phyloP scores from a whole-genome alignment of 2,888 invertebrate species.

The Apomyelois bistriatella region DNA sequence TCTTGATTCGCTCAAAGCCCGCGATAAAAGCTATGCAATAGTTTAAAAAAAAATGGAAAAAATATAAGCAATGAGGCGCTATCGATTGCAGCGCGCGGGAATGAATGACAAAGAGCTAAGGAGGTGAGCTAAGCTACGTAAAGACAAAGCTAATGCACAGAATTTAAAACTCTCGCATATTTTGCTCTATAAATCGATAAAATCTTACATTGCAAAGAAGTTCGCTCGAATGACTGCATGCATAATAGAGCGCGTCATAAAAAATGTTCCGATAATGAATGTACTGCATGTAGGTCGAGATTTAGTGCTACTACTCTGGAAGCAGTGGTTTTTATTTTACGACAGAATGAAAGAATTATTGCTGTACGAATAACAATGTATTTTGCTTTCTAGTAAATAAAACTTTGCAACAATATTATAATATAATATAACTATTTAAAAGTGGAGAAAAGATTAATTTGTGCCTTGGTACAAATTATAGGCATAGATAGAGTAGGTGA shows the following conservation, averaged over 20 bases:
- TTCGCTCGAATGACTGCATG: background rate
- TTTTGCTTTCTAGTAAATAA: background rate
- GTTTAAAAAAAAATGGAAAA: too few relatives aligned
- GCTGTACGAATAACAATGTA: background rate
- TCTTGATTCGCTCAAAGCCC: too few relatives aligned
- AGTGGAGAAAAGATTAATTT: too few relatives aligned
- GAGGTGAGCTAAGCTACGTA: too few relatives aligned
- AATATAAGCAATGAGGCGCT: too few relatives aligned
- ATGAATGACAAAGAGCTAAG: too few relatives aligned
- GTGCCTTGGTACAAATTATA: too few relatives aligned
- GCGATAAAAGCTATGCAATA: too few relatives aligned
- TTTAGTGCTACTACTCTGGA: background rate
- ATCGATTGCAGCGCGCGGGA: too few relatives aligned
- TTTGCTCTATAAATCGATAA: constrained; percentile 5
- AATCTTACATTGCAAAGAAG: background rate
- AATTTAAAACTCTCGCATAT: background rate
- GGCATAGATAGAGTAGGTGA: too few relatives aligned
- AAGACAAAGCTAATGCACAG: background rate
- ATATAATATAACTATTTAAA: too few relatives aligned
- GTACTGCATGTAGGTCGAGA: constrained; percentile 1
- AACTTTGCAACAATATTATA: too few relatives aligned
- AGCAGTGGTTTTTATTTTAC: background rate
- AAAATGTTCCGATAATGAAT: background rate
- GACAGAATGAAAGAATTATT: background rate
- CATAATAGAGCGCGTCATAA: constrained; percentile 2